A percentile compares a stretch with the other conserved stretches of the same genome.
phyloP scores from a whole-genome alignment of 2,888 invertebrate genomes.

The Pteria penguin region DNA sequence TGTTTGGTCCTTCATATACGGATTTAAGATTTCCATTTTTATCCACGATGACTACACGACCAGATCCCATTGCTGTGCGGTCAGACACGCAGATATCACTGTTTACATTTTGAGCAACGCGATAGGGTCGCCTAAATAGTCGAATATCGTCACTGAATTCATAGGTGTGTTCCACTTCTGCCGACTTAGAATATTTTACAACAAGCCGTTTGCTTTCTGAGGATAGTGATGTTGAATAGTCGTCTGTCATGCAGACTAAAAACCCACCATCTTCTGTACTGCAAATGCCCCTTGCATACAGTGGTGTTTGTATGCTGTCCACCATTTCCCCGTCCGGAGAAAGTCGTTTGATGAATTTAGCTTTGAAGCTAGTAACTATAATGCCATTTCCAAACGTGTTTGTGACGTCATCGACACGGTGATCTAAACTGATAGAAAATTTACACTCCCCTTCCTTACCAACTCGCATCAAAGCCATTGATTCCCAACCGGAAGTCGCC shows the following conservation, averaged over 20 bases:
- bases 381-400: neutral
- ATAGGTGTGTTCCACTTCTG: slow-evolving; percentile 17
- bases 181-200: slow-evolving; percentile 14
- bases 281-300: slow-evolving; percentile 27
- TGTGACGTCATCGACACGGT: slow-evolving; percentile 30
- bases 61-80: slow-evolving; percentile 42
- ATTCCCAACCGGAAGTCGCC: slow-evolving; percentile 27
- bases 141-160: slow-evolving; percentile 30
- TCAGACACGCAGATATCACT: slow-evolving; percentile 43
- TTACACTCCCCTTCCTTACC: slow-evolving; percentile 16
- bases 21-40: slow-evolving; percentile 30
- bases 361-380: slow-evolving; percentile 25
- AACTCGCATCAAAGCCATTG: slow-evolving; percentile 14
- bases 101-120: slow-evolving; percentile 40
- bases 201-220: slow-evolving; percentile 34
- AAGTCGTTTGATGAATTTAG: slow-evolving; percentile 16
- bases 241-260: slow-evolving; percentile 36
- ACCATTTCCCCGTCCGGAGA: neutral
- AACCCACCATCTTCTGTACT: slow-evolving; percentile 22
- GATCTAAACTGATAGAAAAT: slow-evolving; percentile 11
- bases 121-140: slow-evolving; percentile 37
- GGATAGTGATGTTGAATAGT: slow-evolving; percentile 28
- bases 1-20: slow-evolving; percentile 20
- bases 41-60: slow-evolving; percentile 37
- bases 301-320: slow-evolving; percentile 12